Percentiles rank a stretch among this genome's conserved stretches.
Evolutionary conservation across 64 coral and sea anemone genomes (phyloP).

Genomic region (Pachyseris speciosa): DNA sequence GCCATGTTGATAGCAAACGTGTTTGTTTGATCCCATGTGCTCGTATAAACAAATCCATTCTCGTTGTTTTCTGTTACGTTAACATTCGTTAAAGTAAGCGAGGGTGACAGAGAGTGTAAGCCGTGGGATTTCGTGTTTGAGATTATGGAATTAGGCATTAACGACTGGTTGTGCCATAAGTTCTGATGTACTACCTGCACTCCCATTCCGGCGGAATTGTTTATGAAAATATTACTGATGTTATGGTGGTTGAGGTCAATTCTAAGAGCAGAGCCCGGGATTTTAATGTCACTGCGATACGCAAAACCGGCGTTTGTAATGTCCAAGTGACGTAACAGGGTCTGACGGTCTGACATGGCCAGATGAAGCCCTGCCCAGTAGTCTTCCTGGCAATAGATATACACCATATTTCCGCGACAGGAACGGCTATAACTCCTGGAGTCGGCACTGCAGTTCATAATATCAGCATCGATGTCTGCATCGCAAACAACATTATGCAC

Average conservation of each 20-base stretch:
- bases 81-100: conserved; percentile 24
- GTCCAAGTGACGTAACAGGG: conserved; percentile 61
- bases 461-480: conserved; percentile 35
- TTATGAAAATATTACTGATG: conserved; percentile 49
- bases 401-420: conserved; percentile 19
- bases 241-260: conserved; percentile 74
- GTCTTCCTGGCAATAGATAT: conserved; percentile 34
- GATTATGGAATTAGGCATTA: conserved; percentile 66
- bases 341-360: conserved; percentile 45
- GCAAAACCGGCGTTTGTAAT: conserved; percentile 66
- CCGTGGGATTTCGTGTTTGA: conserved; percentile 57
- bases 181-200: conserved; percentile 58
- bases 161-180: neutral
- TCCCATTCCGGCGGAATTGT: conserved; percentile 50
- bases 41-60: conserved; percentile 32
- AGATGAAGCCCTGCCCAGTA: conserved; percentile 79
- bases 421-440: conserved; percentile 35
- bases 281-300: conserved; percentile 67
- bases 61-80: conserved; percentile 37
- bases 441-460: conserved; percentile 45
- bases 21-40: conserved; percentile 41
- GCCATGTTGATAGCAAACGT: conserved; percentile 39
- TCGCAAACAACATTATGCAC: conserved; percentile 57
- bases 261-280: conserved; percentile 62
- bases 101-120: conserved; percentile 37